Conservation (phyloP, 2,113 vertebrate species). For the Saimiri boliviensis region DNA sequence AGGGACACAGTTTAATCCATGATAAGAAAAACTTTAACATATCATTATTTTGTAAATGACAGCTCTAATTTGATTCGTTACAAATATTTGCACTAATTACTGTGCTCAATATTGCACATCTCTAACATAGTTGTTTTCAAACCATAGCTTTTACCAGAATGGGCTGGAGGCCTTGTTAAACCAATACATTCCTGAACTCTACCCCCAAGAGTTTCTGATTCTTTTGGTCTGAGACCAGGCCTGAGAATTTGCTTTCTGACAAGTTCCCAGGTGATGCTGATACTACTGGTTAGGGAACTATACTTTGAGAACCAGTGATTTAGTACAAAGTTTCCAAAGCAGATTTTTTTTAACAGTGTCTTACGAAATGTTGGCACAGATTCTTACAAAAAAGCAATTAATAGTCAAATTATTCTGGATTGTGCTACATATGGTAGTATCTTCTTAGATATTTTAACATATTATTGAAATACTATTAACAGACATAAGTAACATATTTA, state of each 20-base stretch:
- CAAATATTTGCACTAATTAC: constrained; percentile 11
- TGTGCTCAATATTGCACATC: not conserved
- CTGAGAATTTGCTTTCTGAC: not conserved
- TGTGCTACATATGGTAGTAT: not conserved
- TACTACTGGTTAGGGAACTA: not conserved
- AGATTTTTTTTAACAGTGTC: not conserved
- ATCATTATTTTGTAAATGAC: not conserved
- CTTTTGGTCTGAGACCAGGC: not conserved
- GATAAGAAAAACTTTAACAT: not conserved
- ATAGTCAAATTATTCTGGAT: not conserved
- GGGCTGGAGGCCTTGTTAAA: not conserved
- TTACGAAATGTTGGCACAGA: not conserved
- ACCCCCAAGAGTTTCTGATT: not conserved
- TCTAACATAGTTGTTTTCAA: not conserved
- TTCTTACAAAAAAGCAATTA: not conserved
- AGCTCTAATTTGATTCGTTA: constrained; percentile 8
- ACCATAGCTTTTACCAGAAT: not conserved
- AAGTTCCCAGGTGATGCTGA: not conserved
- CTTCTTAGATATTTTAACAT: not conserved
- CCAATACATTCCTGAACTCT: not conserved
- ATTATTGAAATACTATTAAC: not conserved
- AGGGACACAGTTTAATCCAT: not conserved
- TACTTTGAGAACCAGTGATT: not conserved
- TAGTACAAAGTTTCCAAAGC: not conserved
- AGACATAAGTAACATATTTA: not conserved